A percentile compares a stretch with the other conserved stretches of the same genome.
Evolutionary conservation across 2,797 vertebrate species (phyloP).

Genomic region (Chaunax sp.): DNA sequence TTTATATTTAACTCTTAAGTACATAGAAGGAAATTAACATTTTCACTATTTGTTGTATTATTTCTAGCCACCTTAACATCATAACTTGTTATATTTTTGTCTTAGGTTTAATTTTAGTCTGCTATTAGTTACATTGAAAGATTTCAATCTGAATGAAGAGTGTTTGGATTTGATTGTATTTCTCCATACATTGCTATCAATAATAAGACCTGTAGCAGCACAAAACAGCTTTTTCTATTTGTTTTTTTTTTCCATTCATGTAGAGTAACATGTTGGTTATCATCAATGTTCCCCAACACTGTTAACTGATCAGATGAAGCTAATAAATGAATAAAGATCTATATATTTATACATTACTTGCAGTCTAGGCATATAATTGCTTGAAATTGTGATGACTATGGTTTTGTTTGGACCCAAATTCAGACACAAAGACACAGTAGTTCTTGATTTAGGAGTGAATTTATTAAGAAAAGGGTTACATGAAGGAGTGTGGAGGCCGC

Average conservation of each 20-base stretch:
- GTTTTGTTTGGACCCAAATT: background rate
- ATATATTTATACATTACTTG: conserved; percentile 86
- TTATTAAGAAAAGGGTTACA: background rate
- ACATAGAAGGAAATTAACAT: conserved; percentile 51
- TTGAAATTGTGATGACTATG: conserved; percentile 1
- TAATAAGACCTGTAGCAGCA: conserved; percentile 33
- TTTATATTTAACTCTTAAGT: conserved; percentile 60
- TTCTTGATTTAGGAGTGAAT: no score
- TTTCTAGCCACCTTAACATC: conserved; percentile 35
- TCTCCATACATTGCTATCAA: conserved; percentile 24
- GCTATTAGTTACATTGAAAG: conserved; percentile 18
- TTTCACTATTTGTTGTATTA: conserved; percentile 48
- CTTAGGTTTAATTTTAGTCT: conserved; percentile 15
- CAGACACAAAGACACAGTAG: no score
- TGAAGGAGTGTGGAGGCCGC: no score
- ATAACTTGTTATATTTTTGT: conserved; percentile 10
- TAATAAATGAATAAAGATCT: conserved; percentile 85
- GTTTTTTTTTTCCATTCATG: conserved; percentile 29
- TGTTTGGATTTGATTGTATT: conserved; percentile 29
- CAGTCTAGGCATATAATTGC: conserved; percentile 26
- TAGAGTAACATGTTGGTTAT: conserved; percentile 46
- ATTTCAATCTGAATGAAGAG: background rate
- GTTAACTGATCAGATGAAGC: conserved; percentile 80
- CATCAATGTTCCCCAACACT: conserved; percentile 70
- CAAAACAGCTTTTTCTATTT: conserved; percentile 1